Evolutionary conservation across 2,888 invertebrate species (phyloP).

Genomic region (Apamea monoglypha): DNA sequence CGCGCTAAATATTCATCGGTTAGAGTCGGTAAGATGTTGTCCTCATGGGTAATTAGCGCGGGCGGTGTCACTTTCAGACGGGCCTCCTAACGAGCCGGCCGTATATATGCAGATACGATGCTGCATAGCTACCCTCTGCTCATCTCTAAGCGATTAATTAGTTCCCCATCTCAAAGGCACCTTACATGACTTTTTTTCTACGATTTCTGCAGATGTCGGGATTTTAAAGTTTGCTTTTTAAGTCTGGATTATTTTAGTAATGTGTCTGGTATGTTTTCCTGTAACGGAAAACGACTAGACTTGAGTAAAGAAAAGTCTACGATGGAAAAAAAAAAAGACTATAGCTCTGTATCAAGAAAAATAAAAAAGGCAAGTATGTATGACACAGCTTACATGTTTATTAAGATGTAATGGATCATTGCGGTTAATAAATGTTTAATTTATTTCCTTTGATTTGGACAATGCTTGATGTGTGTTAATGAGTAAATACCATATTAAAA

Average conservation of each 20-base stretch:
- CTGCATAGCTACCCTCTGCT: conserved; percentile 58
- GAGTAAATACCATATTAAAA: neutral
- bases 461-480: neutral
- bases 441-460: neutral
- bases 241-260: neutral
- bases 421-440: neutral
- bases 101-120: conserved; percentile 77
- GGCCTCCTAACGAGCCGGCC: conserved; percentile 80
- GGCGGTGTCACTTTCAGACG: conserved; percentile 88
- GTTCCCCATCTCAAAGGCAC: conserved; percentile 53
- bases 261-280: neutral
- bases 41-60: conserved; percentile 85
- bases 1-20: conserved; percentile 70
- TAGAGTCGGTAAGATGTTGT: conserved; percentile 76
- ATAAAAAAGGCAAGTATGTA: neutral
- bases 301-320: neutral
- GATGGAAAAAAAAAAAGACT: neutral
- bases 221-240: conserved; percentile 9
- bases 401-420: neutral
- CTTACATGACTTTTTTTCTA: conserved; percentile 30
- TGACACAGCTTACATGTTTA: neutral
- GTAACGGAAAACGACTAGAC: neutral
- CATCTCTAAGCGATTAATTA: conserved; percentile 79
- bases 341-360: too few relatives aligned
- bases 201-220: conserved; percentile 31